A percentile compares a stretch with the other conserved stretches of the same genome.
These are phyloP conservation scores for Cylas formicarius DNA, from an alignment of 1,140 invertebrate species.

Conservation along the genomic window DNA sequence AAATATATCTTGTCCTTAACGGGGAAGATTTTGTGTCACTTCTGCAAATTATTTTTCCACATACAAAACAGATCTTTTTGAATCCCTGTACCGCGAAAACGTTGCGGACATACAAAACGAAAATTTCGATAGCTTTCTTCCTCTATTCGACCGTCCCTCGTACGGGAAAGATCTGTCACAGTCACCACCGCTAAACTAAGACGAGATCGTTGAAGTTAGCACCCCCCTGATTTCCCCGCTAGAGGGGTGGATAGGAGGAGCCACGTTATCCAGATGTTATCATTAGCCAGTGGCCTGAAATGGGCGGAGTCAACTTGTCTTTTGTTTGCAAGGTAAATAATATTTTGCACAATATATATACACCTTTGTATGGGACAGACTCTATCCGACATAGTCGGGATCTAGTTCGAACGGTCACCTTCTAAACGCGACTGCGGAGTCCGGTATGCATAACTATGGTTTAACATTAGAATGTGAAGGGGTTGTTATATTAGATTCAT, in stretches of 20 bases:
- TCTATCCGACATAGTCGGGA: conserved; percentile 16
- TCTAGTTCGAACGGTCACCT: conserved; percentile 17
- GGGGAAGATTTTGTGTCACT: no score
- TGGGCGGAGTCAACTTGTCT: conserved; percentile 36
- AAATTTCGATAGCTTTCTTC: no score
- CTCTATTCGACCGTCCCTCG: no score
- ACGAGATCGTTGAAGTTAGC: conserved; percentile 15
- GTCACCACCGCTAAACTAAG: no score
- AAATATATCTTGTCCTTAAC: no score
- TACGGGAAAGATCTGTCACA: no score
- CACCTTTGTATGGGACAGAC: conserved; percentile 37
- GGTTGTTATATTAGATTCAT: conserved; percentile 38
- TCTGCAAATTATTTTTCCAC: no score
- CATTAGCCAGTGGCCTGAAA: conserved; percentile 40
- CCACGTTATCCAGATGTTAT: conserved; percentile 30
- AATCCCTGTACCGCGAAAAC: no score
- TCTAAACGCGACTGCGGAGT: conserved; percentile 25
- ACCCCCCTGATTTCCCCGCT: conserved; percentile 13
- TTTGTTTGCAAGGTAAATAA: conserved; percentile 43
- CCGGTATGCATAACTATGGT: conserved; percentile 39
- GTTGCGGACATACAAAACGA: no score
- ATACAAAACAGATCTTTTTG: no score
- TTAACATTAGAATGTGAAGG: conserved; percentile 36
- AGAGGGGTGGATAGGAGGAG: conserved; percentile 25
- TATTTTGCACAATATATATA: conserved; percentile 43